A percentile compares a stretch with the other conserved stretches of the same genome.
Evolutionary conservation across 2,797 vertebrate genomes (phyloP).

Genomic region (Parotocinclus haroldoi): DNA sequence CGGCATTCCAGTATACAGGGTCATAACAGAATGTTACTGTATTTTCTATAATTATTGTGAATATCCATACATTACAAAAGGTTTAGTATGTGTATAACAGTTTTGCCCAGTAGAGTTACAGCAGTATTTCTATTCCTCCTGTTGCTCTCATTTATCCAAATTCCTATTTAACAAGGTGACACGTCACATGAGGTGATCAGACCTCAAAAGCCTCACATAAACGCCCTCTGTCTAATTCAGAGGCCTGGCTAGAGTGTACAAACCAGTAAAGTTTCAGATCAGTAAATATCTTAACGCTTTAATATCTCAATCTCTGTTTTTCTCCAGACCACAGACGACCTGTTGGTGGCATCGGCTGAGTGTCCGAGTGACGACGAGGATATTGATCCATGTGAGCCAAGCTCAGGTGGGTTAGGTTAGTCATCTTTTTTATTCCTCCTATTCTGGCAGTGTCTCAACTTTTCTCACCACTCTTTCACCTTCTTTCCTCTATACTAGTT

Average conservation of each 20-base stretch:
- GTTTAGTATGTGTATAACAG: too few species aligned
- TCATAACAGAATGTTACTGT: too few species aligned
- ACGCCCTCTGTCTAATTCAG: neutral
- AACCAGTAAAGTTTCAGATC: neutral
- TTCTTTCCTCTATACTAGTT: too few species aligned
- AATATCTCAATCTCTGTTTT: slow-evolving; percentile 15
- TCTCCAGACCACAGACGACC: slow-evolving; percentile 87
- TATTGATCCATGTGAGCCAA: slow-evolving; percentile 99
- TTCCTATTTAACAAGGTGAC: neutral
- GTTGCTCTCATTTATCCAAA: neutral
- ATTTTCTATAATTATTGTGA: too few species aligned
- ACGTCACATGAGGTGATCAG: neutral
- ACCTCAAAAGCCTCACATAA: neutral
- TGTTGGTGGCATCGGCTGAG: slow-evolving; percentile 93
- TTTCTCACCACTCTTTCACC: neutral
- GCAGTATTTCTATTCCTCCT: neutral
- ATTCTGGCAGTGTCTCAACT: slow-evolving; percentile 70
- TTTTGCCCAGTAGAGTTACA: too few species aligned
- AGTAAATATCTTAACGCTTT: neutral
- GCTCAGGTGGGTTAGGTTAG: slow-evolving; percentile 99
- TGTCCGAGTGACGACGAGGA: slow-evolving; percentile 98
- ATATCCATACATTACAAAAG: too few species aligned
- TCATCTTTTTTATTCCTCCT: slow-evolving; percentile 94
- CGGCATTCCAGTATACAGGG: too few species aligned
- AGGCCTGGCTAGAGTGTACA: neutral